phyloP scores from a whole-genome alignment of 1,140 invertebrate genomes.

The Bombus turneri region DNA sequence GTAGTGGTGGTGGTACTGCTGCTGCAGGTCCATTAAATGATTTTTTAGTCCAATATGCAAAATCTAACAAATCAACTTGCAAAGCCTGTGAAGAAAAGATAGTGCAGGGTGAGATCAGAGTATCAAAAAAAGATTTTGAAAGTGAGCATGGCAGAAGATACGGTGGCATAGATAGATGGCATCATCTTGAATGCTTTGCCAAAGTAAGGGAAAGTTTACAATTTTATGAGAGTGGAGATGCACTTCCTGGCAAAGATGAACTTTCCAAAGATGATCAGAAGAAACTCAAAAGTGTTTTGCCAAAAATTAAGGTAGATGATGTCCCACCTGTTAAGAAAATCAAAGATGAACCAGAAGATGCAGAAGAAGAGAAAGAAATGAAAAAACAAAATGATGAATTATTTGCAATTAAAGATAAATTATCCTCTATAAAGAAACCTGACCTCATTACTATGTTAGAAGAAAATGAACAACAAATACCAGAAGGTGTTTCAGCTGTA shows the following conservation, averaged over 20 bases:
- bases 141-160: conserved; percentile 90
- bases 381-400: conserved; percentile 91
- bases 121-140: conserved; percentile 94
- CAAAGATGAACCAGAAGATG: conserved; percentile 85
- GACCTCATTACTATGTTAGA: conserved; percentile 86
- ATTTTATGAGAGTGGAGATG: conserved; percentile 88
- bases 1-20: conserved; percentile 64
- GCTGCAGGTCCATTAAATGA: conserved; percentile 83
- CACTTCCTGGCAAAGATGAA: conserved; percentile 88
- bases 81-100: conserved; percentile 94
- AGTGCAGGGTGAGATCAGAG: conserved; percentile 90
- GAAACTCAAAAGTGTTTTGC: conserved; percentile 86
- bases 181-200: conserved; percentile 96
- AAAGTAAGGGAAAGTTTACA: conserved; percentile 89
- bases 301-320: conserved; percentile 86
- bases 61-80: conserved; percentile 91
- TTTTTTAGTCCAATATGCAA: conserved; percentile 94
- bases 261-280: conserved; percentile 90
- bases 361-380: conserved; percentile 83
- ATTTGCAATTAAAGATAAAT: conserved; percentile 87
- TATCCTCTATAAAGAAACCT: conserved; percentile 79
- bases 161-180: conserved; percentile 92
- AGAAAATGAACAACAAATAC: conserved; percentile 68
- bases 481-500: conserved; percentile 86
- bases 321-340: conserved; percentile 86